phyloP scores from a whole-genome alignment of 2,113 vertebrate species.

The Syrmaticus mikado region DNA sequence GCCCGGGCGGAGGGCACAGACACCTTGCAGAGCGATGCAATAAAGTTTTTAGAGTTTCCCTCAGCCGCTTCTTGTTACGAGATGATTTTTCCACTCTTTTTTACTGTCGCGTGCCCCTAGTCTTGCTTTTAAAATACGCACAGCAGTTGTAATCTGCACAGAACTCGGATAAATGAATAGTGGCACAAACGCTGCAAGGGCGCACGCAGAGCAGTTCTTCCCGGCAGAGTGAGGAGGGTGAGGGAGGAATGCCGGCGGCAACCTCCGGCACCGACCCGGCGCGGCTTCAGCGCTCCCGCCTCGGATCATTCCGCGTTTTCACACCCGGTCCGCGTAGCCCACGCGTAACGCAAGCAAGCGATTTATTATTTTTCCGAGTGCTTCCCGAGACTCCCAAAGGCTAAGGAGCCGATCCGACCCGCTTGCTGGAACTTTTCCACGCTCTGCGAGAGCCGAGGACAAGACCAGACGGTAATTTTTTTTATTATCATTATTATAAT shows the following conservation, averaged over 20 bases:
- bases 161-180: not conserved
- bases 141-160: not conserved
- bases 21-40: not conserved
- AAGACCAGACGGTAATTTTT: not conserved
- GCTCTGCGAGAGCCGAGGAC: not conserved
- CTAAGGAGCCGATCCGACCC: not conserved
- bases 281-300: not conserved
- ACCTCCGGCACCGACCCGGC: not conserved
- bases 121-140: not conserved
- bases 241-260: not conserved
- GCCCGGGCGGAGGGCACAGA: not conserved
- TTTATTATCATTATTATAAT: no score
- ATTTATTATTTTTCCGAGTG: not conserved
- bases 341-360: not conserved
- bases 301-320: not conserved
- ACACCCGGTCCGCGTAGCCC: not conserved
- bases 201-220: not conserved
- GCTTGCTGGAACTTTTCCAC: constrained; percentile 36
- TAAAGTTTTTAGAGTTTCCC: not conserved
- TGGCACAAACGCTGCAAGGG: not conserved
- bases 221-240: not conserved
- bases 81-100: not conserved
- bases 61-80: not conserved
- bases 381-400: not conserved
- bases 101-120: not conserved